Base-by-base conservation (phyloP, 2,797 vertebrate species). In the Chrysolophus pictus region DNA sequence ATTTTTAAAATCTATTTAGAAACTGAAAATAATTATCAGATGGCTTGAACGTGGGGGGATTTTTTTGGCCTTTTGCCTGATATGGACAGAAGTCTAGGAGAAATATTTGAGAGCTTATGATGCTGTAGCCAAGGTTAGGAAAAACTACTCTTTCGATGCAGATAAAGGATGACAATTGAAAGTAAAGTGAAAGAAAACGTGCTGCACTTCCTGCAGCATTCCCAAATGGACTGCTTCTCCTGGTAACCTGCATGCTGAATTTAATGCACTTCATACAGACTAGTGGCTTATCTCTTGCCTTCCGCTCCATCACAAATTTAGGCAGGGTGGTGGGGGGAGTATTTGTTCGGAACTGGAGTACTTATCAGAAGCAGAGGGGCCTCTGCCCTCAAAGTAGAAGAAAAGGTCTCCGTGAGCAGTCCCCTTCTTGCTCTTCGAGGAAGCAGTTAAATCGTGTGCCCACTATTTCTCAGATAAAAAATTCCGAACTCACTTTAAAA, bases 11-110 rank as follows among this genome's bases (percentile, higher is more conserved):
- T 59, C 4, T 4, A 91, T 94, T 96, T 91, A 74, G 65, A 95
- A 67, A 53, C 42, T 35, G 23, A 92, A 84, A 67, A 69, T 91
- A 93, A 95, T 94, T 95, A 87, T 62, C 78, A 11, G 90, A 31
- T 53, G 51, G 51, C 28, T 53, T 53, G 37, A 37, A 4, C 11
- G 16, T 55, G 92, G 11, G 47, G 14, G 12, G 23, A 10, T 31
- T 64, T 37, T 69, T 7, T 95, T 92, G 67, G 83, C 51, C 10
- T 91, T 94, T 71, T 95, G 35, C 64, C 10, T 56, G 18, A 63
- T 91, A 58, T 11, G 3, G 68, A 53, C 21, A 18, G 58, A 78
- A 90, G 44, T 69, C 76, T 91, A 69, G 87, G 69, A 89, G 64
- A 96, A 93, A 84, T 91, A 80, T 91, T 95, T 74, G 31, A 42